Evolutionary conservation across 2,888 invertebrate genomes (phyloP).

Genomic region (Laspeyria flexula): DNA sequence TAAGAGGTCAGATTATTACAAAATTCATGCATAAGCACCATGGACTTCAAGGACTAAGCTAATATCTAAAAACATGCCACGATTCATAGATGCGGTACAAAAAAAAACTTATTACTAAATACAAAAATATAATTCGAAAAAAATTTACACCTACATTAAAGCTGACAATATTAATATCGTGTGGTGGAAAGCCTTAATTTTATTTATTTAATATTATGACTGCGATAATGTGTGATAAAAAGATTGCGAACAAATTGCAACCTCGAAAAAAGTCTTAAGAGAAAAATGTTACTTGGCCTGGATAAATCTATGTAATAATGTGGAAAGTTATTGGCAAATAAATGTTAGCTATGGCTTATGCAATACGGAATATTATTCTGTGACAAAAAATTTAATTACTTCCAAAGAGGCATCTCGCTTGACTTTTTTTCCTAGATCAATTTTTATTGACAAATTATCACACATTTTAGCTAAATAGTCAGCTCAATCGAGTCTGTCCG

Average conservation of each 20-base stretch:
- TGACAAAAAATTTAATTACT: no score
- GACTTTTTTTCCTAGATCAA: no score
- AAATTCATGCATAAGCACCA: slow-evolving; percentile 30
- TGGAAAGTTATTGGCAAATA: no score
- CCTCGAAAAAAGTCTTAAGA: no score
- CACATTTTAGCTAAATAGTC: slow-evolving; percentile 27
- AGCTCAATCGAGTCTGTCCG: slow-evolving; percentile 18
- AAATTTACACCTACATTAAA: slow-evolving; percentile 73
- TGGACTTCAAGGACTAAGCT: slow-evolving; percentile 23
- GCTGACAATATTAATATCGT: slow-evolving; percentile 68
- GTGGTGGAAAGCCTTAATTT: slow-evolving; percentile 38
- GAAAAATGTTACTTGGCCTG: no score
- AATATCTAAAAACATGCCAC: slow-evolving; percentile 33
- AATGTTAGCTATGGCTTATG: no score
- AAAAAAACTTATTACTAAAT: slow-evolving; percentile 61
- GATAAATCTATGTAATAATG: no score
- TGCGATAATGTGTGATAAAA: slow-evolving; percentile 22
- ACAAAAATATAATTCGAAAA: slow-evolving; percentile 75
- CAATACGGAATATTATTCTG: no score
- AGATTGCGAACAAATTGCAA: neutral
- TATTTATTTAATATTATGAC: slow-evolving; percentile 27
- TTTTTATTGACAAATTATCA: no score
- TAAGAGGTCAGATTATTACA: slow-evolving; percentile 8
- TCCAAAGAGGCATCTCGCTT: no score
- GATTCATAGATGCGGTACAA: slow-evolving; percentile 35